phyloP scores from a whole-genome alignment of 2,888 invertebrate genomes.

The Cataglyphis rosenhaueri region DNA sequence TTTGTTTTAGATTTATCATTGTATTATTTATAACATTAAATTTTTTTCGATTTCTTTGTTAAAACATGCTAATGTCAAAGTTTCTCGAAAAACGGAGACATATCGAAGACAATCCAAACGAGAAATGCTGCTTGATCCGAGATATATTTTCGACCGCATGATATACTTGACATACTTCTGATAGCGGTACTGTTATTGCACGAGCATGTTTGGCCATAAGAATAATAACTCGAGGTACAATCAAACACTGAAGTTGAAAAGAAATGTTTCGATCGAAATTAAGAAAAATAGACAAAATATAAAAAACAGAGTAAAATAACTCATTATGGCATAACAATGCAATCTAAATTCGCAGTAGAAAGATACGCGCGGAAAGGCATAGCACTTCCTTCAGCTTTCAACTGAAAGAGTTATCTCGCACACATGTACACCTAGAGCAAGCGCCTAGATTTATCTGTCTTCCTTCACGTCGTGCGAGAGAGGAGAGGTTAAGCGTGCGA shows the following conservation, averaged over 20 bases:
- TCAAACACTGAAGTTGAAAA: background rate
- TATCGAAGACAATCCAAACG: background rate
- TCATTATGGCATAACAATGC: background rate
- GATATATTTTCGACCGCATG: constrained; percentile 37
- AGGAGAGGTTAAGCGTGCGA: constrained; percentile 22
- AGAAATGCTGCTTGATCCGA: background rate
- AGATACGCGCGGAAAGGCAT: background rate
- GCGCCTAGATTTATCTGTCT: background rate
- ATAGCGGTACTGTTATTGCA: constrained; percentile 61
- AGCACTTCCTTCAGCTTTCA: background rate
- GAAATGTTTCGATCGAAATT: background rate
- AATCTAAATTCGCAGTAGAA: background rate
- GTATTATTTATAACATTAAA: background rate
- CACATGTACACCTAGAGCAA: background rate
- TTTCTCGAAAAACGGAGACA: background rate
- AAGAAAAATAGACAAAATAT: background rate
- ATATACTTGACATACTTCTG: constrained; percentile 65
- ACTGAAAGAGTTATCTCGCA: background rate
- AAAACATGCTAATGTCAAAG: constrained; percentile 5
- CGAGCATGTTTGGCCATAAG: background rate
- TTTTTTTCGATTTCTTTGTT: constrained; percentile 20
- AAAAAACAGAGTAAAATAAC: background rate
- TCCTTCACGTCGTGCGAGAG: background rate
- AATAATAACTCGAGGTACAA: background rate
- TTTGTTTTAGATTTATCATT: background rate